phyloP scores from a whole-genome alignment of 2,888 invertebrate species.

The Acanthosepion esculentum region DNA sequence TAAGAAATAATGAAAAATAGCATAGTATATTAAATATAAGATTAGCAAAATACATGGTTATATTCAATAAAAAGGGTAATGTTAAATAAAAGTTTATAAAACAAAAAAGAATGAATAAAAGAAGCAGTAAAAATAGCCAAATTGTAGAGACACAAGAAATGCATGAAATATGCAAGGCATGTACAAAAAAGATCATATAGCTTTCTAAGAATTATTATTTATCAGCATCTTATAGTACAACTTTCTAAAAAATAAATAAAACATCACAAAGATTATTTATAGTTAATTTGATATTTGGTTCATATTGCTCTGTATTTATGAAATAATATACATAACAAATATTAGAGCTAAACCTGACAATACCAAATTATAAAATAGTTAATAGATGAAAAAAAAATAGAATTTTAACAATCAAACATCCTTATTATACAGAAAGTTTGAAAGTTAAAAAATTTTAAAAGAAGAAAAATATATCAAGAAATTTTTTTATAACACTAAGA shows the following conservation, averaged over 20 bases:
- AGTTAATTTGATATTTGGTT: background rate
- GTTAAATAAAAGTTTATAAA: too few species aligned
- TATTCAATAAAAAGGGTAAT: too few species aligned
- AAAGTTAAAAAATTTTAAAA: background rate
- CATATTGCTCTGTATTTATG: background rate
- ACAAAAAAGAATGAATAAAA: too few species aligned
- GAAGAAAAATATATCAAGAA: background rate
- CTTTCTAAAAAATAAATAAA: background rate
- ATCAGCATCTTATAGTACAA: too few species aligned
- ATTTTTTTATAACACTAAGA: background rate
- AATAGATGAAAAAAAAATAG: background rate
- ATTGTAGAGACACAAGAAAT: too few species aligned
- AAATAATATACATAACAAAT: background rate
- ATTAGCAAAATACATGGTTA: too few species aligned
- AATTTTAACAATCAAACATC: background rate
- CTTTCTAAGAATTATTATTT: too few species aligned
- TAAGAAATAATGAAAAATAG: too few species aligned
- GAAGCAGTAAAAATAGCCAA: too few species aligned
- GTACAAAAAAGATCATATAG: too few species aligned
- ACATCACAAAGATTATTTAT: background rate
- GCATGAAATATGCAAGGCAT: too few species aligned
- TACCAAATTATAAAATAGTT: background rate
- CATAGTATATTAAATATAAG: too few species aligned
- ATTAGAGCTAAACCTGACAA: background rate
- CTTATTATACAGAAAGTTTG: background rate